These are phyloP conservation scores for Aspidiotus destructor DNA, from an alignment of 2,888 invertebrate species.

Conservation along the genomic window DNA sequence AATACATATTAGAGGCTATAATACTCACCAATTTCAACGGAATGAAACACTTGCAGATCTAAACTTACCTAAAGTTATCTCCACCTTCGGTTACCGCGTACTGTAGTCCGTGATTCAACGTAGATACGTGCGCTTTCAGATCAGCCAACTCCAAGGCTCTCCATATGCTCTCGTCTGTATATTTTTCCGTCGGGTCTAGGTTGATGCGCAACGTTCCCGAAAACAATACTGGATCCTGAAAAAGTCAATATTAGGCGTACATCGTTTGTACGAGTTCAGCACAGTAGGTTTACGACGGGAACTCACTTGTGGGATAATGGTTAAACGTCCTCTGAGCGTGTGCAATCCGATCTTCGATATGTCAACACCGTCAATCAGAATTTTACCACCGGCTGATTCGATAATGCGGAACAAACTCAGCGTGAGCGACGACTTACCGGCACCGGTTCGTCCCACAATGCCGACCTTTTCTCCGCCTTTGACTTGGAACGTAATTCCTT, in stretches of 20 bases:
- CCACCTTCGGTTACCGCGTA: conserved; percentile 86
- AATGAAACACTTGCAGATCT: background rate
- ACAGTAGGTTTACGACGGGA: background rate
- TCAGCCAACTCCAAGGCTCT: conserved; percentile 78
- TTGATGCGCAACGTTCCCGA: conserved; percentile 84
- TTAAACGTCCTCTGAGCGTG: conserved; percentile 58
- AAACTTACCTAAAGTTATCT: conserved; percentile 53
- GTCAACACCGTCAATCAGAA: conserved; percentile 73
- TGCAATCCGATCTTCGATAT: conserved; percentile 75
- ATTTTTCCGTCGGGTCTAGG: conserved; percentile 76
- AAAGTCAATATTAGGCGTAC: background rate
- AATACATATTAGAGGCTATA: background rate
- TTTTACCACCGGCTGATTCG: conserved; percentile 70
- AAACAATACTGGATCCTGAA: conserved; percentile 85
- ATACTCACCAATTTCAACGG: background rate
- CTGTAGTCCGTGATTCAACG: conserved; percentile 63
- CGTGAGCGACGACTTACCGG: conserved; percentile 85
- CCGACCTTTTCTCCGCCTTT: conserved; percentile 77
- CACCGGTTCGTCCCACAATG: conserved; percentile 82
- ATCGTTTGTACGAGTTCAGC: background rate
- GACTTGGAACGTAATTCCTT: conserved; percentile 65
- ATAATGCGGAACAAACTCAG: conserved; percentile 80
- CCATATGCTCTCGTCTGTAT: conserved; percentile 80
- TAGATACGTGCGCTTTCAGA: conserved; percentile 70
- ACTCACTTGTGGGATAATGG: conserved; percentile 45